These are phyloP conservation scores for Phaethornis superciliosus DNA, from an alignment of 2,113 vertebrate genomes.

Conservation along the genomic window DNA sequence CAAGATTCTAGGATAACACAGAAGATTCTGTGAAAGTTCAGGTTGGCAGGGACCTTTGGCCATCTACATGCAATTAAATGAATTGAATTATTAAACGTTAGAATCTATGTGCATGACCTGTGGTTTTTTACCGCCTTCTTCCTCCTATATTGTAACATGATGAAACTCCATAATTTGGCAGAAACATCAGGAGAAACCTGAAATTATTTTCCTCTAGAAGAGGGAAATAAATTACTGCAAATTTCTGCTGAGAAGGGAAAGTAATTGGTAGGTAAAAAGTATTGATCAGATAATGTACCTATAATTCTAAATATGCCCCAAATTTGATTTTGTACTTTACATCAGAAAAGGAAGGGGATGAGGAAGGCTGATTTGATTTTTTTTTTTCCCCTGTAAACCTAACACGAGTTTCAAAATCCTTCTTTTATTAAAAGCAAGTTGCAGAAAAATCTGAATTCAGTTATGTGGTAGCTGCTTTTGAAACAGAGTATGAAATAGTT, in stretches of 20 bases:
- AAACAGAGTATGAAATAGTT: not conserved
- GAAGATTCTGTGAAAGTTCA: not conserved
- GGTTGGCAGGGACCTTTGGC: not conserved
- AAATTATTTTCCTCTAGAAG: not conserved
- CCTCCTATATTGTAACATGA: not conserved
- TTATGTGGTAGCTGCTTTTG: fast-evolving
- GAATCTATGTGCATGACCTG: not conserved
- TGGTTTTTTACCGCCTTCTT: not conserved
- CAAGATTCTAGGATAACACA: not conserved
- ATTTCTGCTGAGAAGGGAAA: not conserved
- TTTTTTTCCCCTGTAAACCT: not conserved
- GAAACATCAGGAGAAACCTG: not conserved
- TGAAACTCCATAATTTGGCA: not conserved
- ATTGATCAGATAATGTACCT: not conserved
- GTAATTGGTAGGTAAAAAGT: not conserved
- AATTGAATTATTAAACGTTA: not conserved
- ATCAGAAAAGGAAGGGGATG: not conserved
- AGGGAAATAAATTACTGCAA: not conserved
- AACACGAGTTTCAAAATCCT: not conserved
- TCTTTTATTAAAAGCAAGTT: not conserved
- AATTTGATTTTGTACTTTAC: not conserved
- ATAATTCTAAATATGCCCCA: not conserved
- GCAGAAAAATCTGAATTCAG: not conserved
- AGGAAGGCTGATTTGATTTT: fast-evolving
- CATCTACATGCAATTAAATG: not conserved